Evolutionary conservation across 37 sponge, comb jelly and placozoan genomes (phyloP), one percentile per base, ranked within the genome.

Genomic region (Theonella swinhoei): DNA sequence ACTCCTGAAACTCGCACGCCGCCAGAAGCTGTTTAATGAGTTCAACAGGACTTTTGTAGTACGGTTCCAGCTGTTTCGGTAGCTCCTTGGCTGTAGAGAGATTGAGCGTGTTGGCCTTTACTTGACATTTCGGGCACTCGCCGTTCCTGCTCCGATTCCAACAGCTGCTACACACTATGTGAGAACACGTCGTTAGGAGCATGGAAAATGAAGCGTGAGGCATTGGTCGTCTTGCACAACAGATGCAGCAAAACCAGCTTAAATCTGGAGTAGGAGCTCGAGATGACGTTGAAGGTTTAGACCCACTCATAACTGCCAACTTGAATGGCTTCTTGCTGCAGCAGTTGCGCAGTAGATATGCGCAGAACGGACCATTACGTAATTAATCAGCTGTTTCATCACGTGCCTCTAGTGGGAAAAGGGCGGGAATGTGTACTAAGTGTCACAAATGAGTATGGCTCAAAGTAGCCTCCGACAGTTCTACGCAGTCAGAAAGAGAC

Each of bases 401-500:
- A 47, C 54, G 54, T 47, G 54, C 54, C 54, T 7, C 54, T 47
- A 47, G 54, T 7, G 7, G 7, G 14, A 47, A 47, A 47, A 47
- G 54, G 54, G 54, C 54, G 54, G 54, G 54, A 14, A 47, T 47
- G 14, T 47, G 7, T 47, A 17, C 54, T 47, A 47, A 14, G 54
- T 47, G 54, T 47, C 11, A 47, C 7, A 47, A 47, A 7, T 3
- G 41, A 39, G n/a, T 0, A 83, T 83, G 83, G 74, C 74, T 23
- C 83, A 83, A 42, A 62, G 63, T 0, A 61, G 62, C 28, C 71
- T 83, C 74, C 72, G 74, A 20, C 34, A 61, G 33, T 83, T 71
- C 38, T 83, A 63, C 83, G 62, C 63, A 1, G 54, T 62, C 34
- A 72, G 65, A 60, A 83, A 83, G 83, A 83, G 83, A 62, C n/a